Percentiles rank a stretch among this genome's conserved stretches.
Conservation (phyloP, 1,140 invertebrate species). For the Scaptomyza pallida region DNA sequence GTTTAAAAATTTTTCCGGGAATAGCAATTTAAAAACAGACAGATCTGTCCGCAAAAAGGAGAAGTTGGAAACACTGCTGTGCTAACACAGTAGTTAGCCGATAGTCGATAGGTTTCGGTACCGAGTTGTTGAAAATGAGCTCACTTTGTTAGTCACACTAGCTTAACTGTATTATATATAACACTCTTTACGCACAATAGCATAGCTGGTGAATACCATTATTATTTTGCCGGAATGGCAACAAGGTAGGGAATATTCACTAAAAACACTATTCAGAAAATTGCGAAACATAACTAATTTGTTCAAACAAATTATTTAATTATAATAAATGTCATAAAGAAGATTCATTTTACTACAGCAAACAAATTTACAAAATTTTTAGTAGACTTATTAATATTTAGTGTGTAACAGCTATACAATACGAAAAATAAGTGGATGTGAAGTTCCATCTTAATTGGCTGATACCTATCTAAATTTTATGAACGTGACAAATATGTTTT, state of each 20-base stretch:
- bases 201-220: too few species aligned
- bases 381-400: neutral
- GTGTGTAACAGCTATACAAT: neutral
- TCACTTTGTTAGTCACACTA: too few species aligned
- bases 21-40: too few species aligned
- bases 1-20: too few species aligned
- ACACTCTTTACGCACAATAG: too few species aligned
- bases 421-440: neutral
- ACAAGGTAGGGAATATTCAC: neutral
- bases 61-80: too few species aligned
- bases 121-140: too few species aligned
- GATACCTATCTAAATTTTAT: conserved; percentile 6
- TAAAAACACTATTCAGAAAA: neutral
- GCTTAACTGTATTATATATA: too few species aligned
- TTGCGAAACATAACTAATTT: conserved; percentile 4
- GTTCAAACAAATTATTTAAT: conserved; percentile 15
- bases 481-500: neutral
- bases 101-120: too few species aligned
- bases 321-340: conserved; percentile 14
- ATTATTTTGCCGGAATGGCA: too few species aligned
- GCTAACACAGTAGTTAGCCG: too few species aligned
- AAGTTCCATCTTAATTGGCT: conserved; percentile 11
- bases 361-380: neutral
- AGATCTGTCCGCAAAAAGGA: too few species aligned
- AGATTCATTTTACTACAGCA: conserved; percentile 5